Conservation (phyloP, 1,140 invertebrate genomes). For the Meloidogyne hapla region DNA sequence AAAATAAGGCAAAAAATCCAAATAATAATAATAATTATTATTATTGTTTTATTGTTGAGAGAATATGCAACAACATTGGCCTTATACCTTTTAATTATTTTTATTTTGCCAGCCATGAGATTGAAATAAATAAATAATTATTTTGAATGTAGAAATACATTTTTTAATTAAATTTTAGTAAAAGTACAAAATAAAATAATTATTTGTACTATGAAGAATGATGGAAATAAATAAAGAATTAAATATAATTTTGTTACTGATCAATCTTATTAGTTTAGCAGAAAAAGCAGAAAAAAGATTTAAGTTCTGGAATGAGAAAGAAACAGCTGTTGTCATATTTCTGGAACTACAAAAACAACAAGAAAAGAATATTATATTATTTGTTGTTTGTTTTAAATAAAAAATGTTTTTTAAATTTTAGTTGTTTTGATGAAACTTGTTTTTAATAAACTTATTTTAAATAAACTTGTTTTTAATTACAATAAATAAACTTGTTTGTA, state of each 20-base stretch:
- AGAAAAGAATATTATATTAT: background rate
- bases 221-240: too few relatives aligned
- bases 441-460: too few relatives aligned
- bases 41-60: background rate
- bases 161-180: too few relatives aligned
- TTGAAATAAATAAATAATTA: too few relatives aligned
- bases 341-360: background rate
- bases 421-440: too few relatives aligned
- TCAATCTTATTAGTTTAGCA: background rate
- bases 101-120: background rate
- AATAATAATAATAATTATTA: too few relatives aligned
- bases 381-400: background rate
- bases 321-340: background rate
- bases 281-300: background rate
- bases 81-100: background rate
- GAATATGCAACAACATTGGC: background rate
- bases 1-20: background rate
- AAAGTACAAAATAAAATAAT: too few relatives aligned
- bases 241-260: background rate
- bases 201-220: too few relatives aligned
- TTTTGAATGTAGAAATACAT: too few relatives aligned
- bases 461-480: too few relatives aligned
- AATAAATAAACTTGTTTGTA: background rate
- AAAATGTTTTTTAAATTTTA: too few relatives aligned
- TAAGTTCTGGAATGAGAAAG: background rate